Base-by-base conservation (phyloP, 2,797 vertebrate genomes). In the Fringilla coelebs region DNA sequence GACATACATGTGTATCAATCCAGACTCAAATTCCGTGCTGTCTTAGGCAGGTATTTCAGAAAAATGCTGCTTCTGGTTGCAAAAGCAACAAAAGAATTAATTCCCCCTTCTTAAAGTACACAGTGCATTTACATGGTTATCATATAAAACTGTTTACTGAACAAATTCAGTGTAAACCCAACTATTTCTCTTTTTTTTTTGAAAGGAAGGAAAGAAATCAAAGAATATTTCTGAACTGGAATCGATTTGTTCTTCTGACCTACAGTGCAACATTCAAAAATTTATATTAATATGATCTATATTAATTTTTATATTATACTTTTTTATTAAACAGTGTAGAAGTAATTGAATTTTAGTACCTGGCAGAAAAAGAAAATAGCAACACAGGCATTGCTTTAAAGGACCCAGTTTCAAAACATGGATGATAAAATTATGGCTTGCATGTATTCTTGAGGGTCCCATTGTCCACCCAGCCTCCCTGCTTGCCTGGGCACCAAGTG, bases 1-100 rank as follows among this genome's bases (percentile, higher is more conserved):
- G 2, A 0, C 1, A 0, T 16, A 15, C 6, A 26, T 18, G 6
- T 48, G 15, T 19, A 24, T 38, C 24, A 52, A 11, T 29, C 60
- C 14, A 51, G 49, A 75, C 17, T 49, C 28, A 86, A 83, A 91
- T 65, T 34, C 25, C 51, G 26, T 15, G 22, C 8, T 57, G 8
- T 40, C 28, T 65, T 41, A 46, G 29, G 26, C 38, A 90, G 34
- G 22, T 8, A 71, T 36, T 82, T 70, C 25, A 54, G 51, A 28
- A 87, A 87, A 76, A 70, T 41, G 2, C 0, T 16, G 10, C 46
- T 66, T 65, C 24, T 67, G 6, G 2, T 66, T 82, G 15, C 6
- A 87, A 91, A 85, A 75, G 6, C 29, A 87, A 28, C 6, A 66
- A 25, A 89, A 49, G 2, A 73, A 76, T 54, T 21, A 20, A 36